Conservation (phyloP, 2,888 invertebrate genomes). For the Phania funesta region DNA sequence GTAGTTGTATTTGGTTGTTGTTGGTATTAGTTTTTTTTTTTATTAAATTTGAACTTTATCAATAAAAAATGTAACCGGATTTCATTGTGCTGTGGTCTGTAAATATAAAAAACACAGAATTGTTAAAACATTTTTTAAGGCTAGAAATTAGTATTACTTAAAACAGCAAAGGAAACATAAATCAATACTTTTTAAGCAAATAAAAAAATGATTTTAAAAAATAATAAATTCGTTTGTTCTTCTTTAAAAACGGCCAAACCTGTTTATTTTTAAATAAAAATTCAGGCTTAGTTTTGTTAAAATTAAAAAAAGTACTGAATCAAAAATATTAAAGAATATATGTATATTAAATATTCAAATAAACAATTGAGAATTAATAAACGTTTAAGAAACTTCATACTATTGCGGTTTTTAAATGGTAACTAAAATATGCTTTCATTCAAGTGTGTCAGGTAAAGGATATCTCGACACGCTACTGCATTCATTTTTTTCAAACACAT, state of each 20-base stretch:
- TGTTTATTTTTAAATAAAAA: not conserved
- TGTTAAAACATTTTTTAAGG: slow-evolving; percentile 37
- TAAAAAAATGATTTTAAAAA: not conserved
- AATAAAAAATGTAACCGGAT: slow-evolving; percentile 76
- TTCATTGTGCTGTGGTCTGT: slow-evolving; percentile 78
- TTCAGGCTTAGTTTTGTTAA: not conserved
- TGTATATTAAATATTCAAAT: too few relatives aligned
- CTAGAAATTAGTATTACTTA: slow-evolving; percentile 1
- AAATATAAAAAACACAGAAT: slow-evolving; percentile 70
- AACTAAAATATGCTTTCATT: not conserved
- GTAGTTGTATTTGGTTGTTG: slow-evolving; percentile 66
- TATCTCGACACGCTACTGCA: too few relatives aligned
- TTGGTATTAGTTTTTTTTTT: slow-evolving; percentile 68
- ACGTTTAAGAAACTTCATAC: not conserved
- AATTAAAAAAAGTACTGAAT: not conserved
- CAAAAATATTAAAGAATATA: too few relatives aligned
- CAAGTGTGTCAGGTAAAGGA: too few relatives aligned
- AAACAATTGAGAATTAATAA: not conserved
- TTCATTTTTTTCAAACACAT: too few relatives aligned
- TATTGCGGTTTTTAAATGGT: not conserved
- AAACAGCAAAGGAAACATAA: not conserved
- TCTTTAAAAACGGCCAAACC: not conserved
- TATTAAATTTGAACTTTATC: slow-evolving; percentile 76
- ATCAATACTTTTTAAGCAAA: not conserved
- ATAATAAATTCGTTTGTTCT: too few relatives aligned